phyloP scores from a whole-genome alignment of 2,888 invertebrate genomes.

The Anoplius nigerrimus region DNA sequence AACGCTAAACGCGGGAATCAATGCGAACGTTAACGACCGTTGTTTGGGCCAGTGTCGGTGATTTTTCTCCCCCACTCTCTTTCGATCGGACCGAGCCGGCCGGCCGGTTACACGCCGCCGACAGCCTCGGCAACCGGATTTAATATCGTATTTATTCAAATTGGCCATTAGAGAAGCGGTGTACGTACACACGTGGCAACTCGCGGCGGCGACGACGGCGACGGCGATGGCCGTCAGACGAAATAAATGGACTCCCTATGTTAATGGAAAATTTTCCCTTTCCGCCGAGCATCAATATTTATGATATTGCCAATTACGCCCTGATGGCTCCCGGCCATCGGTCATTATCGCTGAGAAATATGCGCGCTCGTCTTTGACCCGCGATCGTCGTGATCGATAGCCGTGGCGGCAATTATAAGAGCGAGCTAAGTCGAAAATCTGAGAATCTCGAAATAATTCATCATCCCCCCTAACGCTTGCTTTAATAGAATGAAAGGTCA shows the following conservation, averaged over 20 bases:
- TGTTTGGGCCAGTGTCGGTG: slow-evolving; percentile 36
- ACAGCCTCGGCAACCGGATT: slow-evolving; percentile 35
- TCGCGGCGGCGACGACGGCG: slow-evolving; percentile 7
- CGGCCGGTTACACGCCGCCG: slow-evolving; percentile 46
- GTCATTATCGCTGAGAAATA: slow-evolving; percentile 30
- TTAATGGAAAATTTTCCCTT: slow-evolving; percentile 48
- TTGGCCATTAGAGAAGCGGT: slow-evolving; percentile 44
- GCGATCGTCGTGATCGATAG: background rate
- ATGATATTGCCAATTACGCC: slow-evolving; percentile 36
- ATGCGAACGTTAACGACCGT: slow-evolving; percentile 46
- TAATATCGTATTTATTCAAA: slow-evolving; percentile 62
- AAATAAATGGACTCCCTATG: slow-evolving; percentile 54
- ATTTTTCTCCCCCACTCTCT: slow-evolving; percentile 52
- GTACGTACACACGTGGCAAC: slow-evolving; percentile 5
- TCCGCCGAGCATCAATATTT: slow-evolving; percentile 46
- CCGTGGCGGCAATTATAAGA: background rate
- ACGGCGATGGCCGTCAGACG: slow-evolving; percentile 3
- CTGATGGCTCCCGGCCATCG: slow-evolving; percentile 20
- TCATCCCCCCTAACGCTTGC: too few species aligned
- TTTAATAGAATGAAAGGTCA: too few species aligned
- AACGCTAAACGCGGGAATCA: slow-evolving; percentile 41
- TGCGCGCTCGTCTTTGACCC: background rate
- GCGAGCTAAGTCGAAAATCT: too few species aligned
- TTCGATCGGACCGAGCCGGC: slow-evolving; percentile 33
- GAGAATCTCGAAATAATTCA: too few species aligned